Percentiles rank a stretch among this genome's conserved stretches.
phyloP scores from a whole-genome alignment of 2,888 invertebrate species.

The Thereva nobilitata region DNA sequence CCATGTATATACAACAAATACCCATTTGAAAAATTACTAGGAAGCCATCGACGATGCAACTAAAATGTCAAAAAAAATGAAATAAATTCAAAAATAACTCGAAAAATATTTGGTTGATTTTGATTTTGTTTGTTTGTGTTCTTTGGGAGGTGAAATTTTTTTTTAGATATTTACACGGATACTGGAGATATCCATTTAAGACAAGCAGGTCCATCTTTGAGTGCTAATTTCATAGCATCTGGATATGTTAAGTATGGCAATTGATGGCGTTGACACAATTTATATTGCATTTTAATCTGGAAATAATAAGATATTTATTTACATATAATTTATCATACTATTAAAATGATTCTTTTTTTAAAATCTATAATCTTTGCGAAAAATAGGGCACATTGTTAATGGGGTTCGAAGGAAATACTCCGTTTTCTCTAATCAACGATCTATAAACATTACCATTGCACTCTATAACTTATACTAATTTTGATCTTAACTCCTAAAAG shows the following conservation, averaged over 20 bases:
- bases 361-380: too few relatives aligned
- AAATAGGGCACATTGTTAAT: too few relatives aligned
- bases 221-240: conserved; percentile 77
- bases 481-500: too few relatives aligned
- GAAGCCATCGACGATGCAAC: conserved; percentile 69
- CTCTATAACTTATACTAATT: too few relatives aligned
- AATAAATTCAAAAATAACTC: conserved; percentile 14
- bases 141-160: too few relatives aligned
- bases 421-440: too few relatives aligned
- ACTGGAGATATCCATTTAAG: conserved; percentile 66
- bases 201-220: conserved; percentile 72
- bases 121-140: not conserved
- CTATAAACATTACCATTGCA: too few relatives aligned
- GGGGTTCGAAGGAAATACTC: too few relatives aligned
- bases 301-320: conserved; percentile 6
- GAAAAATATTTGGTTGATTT: not conserved
- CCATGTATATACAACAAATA: conserved; percentile 84
- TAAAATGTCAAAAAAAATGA: conserved; percentile 54
- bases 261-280: conserved; percentile 66
- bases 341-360: too few relatives aligned
- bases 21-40: conserved; percentile 84
- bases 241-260: conserved; percentile 83
- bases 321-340: not conserved
- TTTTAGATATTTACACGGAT: conserved; percentile 55
- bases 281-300: conserved; percentile 63